phyloP scores from a whole-genome alignment of 2,888 invertebrate genomes.

The Caenorhabditis wallacei region DNA sequence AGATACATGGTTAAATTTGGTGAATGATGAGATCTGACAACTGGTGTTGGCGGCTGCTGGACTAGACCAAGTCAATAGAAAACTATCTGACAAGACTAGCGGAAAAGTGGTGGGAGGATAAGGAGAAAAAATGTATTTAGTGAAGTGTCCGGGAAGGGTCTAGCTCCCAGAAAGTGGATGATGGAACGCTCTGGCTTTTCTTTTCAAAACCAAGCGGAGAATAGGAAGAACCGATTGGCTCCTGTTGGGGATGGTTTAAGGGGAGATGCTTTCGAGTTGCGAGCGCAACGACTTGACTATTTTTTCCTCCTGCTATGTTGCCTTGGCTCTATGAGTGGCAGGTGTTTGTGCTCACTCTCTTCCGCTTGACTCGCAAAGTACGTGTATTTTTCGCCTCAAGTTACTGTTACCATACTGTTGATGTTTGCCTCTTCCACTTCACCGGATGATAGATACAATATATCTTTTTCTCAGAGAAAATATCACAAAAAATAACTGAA shows the following conservation, averaged over 20 bases:
- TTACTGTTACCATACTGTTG: conserved; percentile 45
- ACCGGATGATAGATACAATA: conserved; percentile 58
- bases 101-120: conserved; percentile 42
- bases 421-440: conserved; percentile 51
- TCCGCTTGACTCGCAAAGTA: conserved; percentile 57
- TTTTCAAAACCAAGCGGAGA: conserved; percentile 41
- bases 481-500: conserved; percentile 23
- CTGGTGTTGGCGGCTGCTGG: conserved; percentile 31
- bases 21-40: conserved; percentile 50
- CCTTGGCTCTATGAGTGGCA: conserved; percentile 38
- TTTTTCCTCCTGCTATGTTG: conserved; percentile 27
- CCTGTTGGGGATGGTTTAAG: conserved; percentile 3
- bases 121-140: conserved; percentile 50
- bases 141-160: conserved; percentile 58
- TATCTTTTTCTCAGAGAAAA: conserved; percentile 21
- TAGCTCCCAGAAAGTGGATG: conserved; percentile 40
- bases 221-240: conserved; percentile 34
- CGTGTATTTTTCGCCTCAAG: conserved; percentile 66
- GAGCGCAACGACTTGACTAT: conserved; percentile 43
- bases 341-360: conserved; percentile 49
- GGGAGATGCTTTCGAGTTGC: conserved; percentile 20
- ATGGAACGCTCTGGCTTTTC: conserved; percentile 52
- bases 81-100: conserved; percentile 64
- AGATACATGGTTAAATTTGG: conserved; percentile 68
- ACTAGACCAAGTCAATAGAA: conserved; percentile 64